These are phyloP conservation scores for Brachionus manjavacas DNA, from an alignment of 1,140 invertebrate species.

Conservation along the genomic window DNA sequence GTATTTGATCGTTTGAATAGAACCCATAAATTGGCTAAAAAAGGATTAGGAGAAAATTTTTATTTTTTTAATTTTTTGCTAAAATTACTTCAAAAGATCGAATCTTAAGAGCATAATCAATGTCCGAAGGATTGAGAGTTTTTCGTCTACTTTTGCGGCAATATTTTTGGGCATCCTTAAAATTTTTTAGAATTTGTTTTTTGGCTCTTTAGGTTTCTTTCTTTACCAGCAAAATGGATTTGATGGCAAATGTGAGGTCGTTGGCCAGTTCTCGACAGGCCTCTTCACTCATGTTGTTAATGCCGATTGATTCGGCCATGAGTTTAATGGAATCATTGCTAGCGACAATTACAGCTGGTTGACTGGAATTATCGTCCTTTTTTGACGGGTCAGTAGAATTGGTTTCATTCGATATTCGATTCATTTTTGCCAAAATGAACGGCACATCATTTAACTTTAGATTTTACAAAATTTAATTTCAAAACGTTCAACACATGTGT, in stretches of 20 bases:
- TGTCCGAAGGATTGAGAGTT: neutral
- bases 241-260: conserved; percentile 36
- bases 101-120: conserved; percentile 22
- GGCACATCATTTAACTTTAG: neutral
- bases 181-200: neutral
- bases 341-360: neutral
- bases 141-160: conserved; percentile 10
- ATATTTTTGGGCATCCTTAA: conserved; percentile 34
- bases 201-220: neutral
- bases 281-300: conserved; percentile 29
- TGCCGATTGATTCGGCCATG: conserved; percentile 38
- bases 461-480: neutral
- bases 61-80: neutral
- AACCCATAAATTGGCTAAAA: conserved; percentile 39
- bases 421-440: neutral
- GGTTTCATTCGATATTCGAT: neutral
- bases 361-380: neutral
- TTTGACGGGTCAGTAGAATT: neutral
- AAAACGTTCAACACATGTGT: neutral
- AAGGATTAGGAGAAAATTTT: neutral
- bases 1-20: conserved; percentile 16
- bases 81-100: neutral
- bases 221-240: conserved; percentile 16
- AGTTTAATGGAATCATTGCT: conserved; percentile 23
- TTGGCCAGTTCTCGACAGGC: conserved; percentile 2